Percentiles rank a stretch among this genome's conserved stretches.
Conservation (phyloP, 1,140 invertebrate species). For the Aplysia californica region DNA sequence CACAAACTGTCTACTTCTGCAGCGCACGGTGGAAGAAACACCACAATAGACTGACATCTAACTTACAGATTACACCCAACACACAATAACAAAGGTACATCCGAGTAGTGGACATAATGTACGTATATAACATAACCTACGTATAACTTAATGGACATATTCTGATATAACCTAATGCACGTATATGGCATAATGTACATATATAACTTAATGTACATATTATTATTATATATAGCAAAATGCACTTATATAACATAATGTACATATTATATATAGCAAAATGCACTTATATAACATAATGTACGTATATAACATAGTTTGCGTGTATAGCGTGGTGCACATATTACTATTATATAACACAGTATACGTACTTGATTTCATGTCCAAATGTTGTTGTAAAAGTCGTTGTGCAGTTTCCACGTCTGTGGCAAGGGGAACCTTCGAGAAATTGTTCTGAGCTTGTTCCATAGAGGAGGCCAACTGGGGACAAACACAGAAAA, state of each 20-base stretch:
- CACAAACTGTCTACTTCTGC: too few species aligned
- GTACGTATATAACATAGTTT: too few species aligned
- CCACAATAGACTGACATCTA: too few species aligned
- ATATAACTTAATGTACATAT: too few species aligned
- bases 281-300: background rate
- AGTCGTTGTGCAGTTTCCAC: conserved; percentile 72
- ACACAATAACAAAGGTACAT: background rate
- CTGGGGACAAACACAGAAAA: conserved; percentile 68
- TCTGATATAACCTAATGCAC: too few species aligned
- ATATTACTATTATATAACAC: too few species aligned
- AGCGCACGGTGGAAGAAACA: too few species aligned
- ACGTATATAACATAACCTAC: background rate
- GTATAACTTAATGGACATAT: background rate
- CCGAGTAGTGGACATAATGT: background rate
- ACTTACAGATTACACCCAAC: background rate
- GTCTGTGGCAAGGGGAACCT: conserved; percentile 58
- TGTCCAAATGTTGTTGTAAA: conserved; percentile 66
- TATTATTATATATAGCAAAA: background rate
- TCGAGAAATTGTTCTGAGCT: conserved; percentile 66
- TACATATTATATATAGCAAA: background rate
- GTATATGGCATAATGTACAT: too few species aligned
- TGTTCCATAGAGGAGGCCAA: conserved; percentile 78
- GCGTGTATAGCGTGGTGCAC: too few species aligned
- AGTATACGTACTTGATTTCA: conserved; percentile 64
- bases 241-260: background rate